Conservation (phyloP, 2,797 vertebrate genomes). For the Artibeus lituratus region DNA sequence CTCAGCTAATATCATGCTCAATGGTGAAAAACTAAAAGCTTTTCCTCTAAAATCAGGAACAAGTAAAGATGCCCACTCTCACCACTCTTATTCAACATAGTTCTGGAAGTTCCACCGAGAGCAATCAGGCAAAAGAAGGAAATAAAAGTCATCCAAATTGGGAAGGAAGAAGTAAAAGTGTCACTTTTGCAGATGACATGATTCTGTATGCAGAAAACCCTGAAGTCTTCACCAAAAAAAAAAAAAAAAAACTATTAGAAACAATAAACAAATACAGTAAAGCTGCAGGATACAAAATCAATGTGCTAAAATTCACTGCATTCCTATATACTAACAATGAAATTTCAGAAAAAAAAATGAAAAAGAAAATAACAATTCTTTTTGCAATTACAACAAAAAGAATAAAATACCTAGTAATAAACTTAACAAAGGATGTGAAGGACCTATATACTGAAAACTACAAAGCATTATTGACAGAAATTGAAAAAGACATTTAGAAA, state of each 20-base stretch:
- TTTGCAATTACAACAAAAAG: not conserved
- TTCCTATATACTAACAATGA: not conserved
- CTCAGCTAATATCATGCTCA: not conserved
- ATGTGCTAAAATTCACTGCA: not conserved
- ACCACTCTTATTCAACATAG: not conserved
- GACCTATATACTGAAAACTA: not conserved
- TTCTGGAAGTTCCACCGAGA: not conserved
- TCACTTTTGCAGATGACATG: not conserved
- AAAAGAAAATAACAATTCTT: not conserved
- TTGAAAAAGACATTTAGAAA: not conserved
- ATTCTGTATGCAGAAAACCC: not conserved
- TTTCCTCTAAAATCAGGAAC: not conserved
- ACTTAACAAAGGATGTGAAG: not conserved
- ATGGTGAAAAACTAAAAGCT: not conserved
- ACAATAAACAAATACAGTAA: not conserved
- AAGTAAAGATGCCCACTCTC: not conserved
- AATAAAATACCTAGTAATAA: not conserved
- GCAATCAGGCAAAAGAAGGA: not conserved
- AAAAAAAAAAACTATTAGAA: not conserved
- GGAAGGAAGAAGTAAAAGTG: not conserved
- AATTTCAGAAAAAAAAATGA: not conserved
- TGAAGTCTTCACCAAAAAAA: not conserved
- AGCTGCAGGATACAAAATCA: not conserved
- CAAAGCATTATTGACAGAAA: not conserved
- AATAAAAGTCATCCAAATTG: not conserved